Evolutionary conservation across 2,797 vertebrate genomes (phyloP).

Genomic region (Artibeus jamaicensis): DNA sequence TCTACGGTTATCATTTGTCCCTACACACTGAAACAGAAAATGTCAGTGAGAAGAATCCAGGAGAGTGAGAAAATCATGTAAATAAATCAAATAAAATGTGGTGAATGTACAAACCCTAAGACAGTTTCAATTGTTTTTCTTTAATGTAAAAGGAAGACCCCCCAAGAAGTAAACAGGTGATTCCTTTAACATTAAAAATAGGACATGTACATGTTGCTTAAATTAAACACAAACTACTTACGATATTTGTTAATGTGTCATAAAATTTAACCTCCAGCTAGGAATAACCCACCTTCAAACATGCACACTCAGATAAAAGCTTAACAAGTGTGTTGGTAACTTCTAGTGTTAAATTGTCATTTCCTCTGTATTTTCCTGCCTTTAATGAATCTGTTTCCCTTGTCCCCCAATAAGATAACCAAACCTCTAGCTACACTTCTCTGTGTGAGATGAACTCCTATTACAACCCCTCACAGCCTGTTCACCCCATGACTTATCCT

Average conservation of each 20-base stretch:
- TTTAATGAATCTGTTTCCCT: slow-evolving; percentile 24
- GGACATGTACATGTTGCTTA: background rate
- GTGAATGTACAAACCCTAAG: background rate
- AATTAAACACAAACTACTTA: slow-evolving; percentile 24
- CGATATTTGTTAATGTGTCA: background rate
- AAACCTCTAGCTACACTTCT: background rate
- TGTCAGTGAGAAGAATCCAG: background rate
- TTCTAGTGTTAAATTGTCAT: slow-evolving; percentile 3
- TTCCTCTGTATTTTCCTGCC: background rate
- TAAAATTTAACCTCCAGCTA: slow-evolving; percentile 42
- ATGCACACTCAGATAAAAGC: background rate
- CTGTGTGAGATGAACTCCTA: background rate
- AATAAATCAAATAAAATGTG: background rate
- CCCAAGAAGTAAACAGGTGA: background rate
- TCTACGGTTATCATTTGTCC: background rate
- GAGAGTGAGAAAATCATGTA: background rate
- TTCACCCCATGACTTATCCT: background rate
- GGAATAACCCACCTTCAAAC: background rate
- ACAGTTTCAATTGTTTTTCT: background rate
- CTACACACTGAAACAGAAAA: background rate
- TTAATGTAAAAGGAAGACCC: background rate
- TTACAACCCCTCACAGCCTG: background rate
- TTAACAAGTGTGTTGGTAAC: background rate
- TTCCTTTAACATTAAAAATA: background rate
- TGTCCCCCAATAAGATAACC: background rate